A percentile compares a stretch with the other conserved stretches of the same genome.
Conservation (phyloP, 2,888 invertebrate species). For the Plebejus argus region DNA sequence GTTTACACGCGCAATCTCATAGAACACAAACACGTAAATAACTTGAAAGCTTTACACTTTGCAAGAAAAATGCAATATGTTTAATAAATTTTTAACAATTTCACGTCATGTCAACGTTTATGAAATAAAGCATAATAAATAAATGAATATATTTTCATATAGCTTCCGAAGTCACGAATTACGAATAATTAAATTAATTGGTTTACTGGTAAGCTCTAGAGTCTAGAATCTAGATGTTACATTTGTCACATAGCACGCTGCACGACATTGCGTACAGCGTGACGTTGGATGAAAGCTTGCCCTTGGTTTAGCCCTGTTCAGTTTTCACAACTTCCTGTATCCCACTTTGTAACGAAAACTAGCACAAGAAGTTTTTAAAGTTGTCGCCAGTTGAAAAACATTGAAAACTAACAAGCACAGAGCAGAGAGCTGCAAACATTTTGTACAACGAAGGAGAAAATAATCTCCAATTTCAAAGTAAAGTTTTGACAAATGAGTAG, state of each 20-base stretch:
- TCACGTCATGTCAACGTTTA: too few species aligned
- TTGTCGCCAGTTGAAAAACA: not conserved
- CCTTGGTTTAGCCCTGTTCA: not conserved
- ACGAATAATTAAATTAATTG: too few species aligned
- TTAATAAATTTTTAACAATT: too few species aligned
- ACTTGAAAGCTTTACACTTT: not conserved
- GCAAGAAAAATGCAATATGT: not conserved
- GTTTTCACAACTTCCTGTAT: conserved; percentile 4
- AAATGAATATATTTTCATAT: too few species aligned
- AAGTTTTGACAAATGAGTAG: not conserved
- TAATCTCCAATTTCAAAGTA: not conserved
- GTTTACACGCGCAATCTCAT: not conserved
- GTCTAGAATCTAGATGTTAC: too few species aligned
- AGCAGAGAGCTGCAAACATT: conserved; percentile 5
- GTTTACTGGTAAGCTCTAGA: too few species aligned
- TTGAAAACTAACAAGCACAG: not conserved
- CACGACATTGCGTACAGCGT: not conserved
- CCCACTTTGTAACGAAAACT: not conserved
- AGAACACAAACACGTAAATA: not conserved
- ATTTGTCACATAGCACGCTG: not conserved
- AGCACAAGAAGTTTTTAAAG: conserved; percentile 12
- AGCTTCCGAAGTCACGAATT: too few species aligned
- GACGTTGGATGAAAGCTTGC: not conserved
- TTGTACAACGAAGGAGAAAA: not conserved
- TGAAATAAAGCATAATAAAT: too few species aligned